A percentile compares a stretch with the other conserved stretches of the same genome.
Conservation (phyloP, 2,888 invertebrate species). For the Pyrrhosoma nymphula region DNA sequence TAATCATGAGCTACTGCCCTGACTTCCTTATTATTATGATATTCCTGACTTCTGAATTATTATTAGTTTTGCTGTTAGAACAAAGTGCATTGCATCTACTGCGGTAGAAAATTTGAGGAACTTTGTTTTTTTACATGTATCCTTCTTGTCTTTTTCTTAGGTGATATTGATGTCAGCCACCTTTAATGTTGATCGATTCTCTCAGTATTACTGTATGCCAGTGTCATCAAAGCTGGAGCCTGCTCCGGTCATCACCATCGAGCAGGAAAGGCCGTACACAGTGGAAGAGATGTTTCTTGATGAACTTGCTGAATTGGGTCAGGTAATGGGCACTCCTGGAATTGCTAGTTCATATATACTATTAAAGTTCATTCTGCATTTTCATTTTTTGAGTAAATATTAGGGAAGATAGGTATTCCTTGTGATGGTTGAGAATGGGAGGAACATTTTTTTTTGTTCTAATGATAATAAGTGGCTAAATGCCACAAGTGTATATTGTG, state of each 20-base stretch:
- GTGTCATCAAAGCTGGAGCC: constrained; percentile 75
- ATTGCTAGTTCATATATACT: constrained; percentile 22
- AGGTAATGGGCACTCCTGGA: constrained; percentile 74
- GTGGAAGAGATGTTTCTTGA: constrained; percentile 85
- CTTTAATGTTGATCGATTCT: constrained; percentile 86
- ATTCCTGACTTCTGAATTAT: too few species aligned
- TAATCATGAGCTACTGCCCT: too few species aligned
- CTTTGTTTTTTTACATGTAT: too few species aligned
- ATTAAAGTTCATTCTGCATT: not conserved
- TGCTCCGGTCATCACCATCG: constrained; percentile 82
- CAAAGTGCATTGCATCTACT: too few species aligned
- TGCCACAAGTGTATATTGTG: too few species aligned
- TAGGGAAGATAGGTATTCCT: not conserved
- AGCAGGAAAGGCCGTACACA: constrained; percentile 79
- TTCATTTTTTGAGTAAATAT: not conserved
- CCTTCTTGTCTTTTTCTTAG: constrained; percentile 75
- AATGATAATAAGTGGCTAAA: too few species aligned
- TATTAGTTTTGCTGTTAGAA: too few species aligned
- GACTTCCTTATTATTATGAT: too few species aligned
- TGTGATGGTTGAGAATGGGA: not conserved
- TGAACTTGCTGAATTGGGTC: constrained; percentile 76
- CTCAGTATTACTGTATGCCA: constrained; percentile 83
- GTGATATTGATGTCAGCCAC: constrained; percentile 97
- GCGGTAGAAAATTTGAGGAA: too few species aligned
- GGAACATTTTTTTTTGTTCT: not conserved